Evolutionary conservation across 2,113 vertebrate species (phyloP).

Genomic region (Ictalurus furcatus): DNA sequence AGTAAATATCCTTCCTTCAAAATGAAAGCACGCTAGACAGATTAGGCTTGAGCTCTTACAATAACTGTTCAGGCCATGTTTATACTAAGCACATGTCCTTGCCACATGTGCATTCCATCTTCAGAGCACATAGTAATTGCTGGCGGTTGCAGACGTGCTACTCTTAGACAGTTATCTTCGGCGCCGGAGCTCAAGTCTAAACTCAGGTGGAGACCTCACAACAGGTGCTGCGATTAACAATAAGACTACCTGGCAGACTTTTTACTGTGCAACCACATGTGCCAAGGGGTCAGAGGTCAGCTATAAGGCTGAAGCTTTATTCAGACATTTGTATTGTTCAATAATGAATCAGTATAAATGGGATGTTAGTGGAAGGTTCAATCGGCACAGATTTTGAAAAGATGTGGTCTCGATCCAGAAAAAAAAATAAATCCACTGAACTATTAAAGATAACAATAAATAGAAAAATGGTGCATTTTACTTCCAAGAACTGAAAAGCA

Average conservation of each 20-base stretch:
- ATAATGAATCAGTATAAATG: not conserved
- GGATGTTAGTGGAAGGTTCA: slow-evolving; percentile 11
- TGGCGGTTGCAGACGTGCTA: slow-evolving; percentile 21
- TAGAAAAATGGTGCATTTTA: not conserved
- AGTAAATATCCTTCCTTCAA: slow-evolving; percentile 5
- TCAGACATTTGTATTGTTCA: not conserved
- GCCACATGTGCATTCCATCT: slow-evolving; percentile 49
- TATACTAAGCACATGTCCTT: slow-evolving; percentile 36
- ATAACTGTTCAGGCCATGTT: slow-evolving; percentile 28
- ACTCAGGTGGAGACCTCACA: not conserved
- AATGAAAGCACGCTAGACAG: not conserved
- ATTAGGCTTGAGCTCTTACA: slow-evolving; percentile 33
- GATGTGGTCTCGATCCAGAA: not conserved
- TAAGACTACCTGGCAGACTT: not conserved
- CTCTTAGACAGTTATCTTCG: slow-evolving; percentile 23
- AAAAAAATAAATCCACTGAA: not conserved
- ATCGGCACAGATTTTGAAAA: not conserved
- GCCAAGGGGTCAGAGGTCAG: slow-evolving; percentile 10
- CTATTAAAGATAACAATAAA: not conserved
- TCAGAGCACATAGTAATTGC: not conserved
- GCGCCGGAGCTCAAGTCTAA: not conserved
- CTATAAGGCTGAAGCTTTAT: not conserved
- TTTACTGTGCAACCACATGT: not conserved
- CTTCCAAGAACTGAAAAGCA: not conserved
- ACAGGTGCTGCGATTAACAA: slow-evolving; percentile 29